These are phyloP conservation scores for Maniola jurtina DNA, from an alignment of 1,140 invertebrate genomes.

Conservation along the genomic window DNA sequence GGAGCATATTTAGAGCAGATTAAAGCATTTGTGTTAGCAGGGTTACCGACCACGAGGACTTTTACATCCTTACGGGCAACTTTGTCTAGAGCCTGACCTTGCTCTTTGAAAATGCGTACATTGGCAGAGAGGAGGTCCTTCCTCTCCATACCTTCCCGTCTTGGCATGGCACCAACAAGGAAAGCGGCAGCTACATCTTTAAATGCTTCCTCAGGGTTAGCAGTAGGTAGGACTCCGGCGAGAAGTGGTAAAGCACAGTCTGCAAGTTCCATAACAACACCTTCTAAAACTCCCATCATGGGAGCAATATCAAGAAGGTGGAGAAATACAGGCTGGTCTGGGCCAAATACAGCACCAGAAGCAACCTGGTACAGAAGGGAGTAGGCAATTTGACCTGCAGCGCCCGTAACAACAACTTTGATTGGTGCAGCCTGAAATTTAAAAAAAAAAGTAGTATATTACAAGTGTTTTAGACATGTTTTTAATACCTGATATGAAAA, in stretches of 20 bases:
- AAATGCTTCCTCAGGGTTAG: conserved; percentile 93
- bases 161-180: conserved; percentile 98
- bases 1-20: conserved; percentile 98
- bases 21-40: conserved; percentile 99
- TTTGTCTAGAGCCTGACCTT: conserved; percentile 95
- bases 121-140: conserved; percentile 98
- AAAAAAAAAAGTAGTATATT: conserved; percentile 4
- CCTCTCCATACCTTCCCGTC: conserved; percentile 99
- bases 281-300: conserved; percentile 96
- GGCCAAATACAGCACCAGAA: conserved; percentile 98
- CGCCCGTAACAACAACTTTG: conserved; percentile 97
- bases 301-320: conserved; percentile 96
- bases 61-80: conserved; percentile 97
- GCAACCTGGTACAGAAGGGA: conserved; percentile 96
- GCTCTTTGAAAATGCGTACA: conserved; percentile 98
- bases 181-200: conserved; percentile 98
- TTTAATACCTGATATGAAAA: neutral
- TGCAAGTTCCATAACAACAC: conserved; percentile 97
- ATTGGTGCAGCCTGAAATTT: conserved; percentile 86
- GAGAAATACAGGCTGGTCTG: conserved; percentile 92
- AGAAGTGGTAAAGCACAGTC: conserved; percentile 98
- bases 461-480: neutral
- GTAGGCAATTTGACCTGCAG: conserved; percentile 99
- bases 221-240: conserved; percentile 90
- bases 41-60: conserved; percentile 97